Evolutionary conservation across 1,140 invertebrate species (phyloP), one percentile per base, ranked within the genome.

Genomic region (Drosophila santomea): DNA sequence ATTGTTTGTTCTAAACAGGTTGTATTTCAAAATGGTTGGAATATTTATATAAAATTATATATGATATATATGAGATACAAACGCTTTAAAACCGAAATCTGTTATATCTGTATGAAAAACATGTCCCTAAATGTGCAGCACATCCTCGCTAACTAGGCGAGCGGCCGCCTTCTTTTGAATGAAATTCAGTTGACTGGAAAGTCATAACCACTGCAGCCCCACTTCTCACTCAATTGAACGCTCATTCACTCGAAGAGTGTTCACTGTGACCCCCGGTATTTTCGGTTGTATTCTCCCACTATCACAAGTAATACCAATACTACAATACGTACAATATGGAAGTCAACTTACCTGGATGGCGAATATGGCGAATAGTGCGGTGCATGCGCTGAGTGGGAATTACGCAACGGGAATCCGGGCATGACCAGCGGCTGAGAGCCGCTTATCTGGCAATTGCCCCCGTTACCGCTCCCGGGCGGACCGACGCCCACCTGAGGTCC

Each of bases 321-420:
- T 14, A 39, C 12, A 2, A 2, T 36, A 10, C 35, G 2, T 14
- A 4, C 14, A 14, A 39, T 39, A 39, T 39, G 14, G 11, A 25
- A 32, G 14, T 10, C 20, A n/a, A 35, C 71, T 88, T 86, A 92
- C 91, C 97, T 96, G 74, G 97, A 97, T 88, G 96, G 96, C 73
- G 97, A 97, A 93, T 96, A 97, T 76, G 95, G 94, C 78, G 96
- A 95, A 94, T 97, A 96, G 84, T 96, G 95, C 51, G 96, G 95
- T 78, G 95, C 95, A 55, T 95, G 94, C 72, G 95, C 94, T 62
- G 95, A 95, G 84, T 95, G 94, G 83, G 94, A 94, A 90, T 95
- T 94, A 77, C 95, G 94, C 75, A 96, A 93, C 6, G 96, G 96
- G 93, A 96, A 96, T 77, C 95, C 96, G 43, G 96, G 96, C 95